Conservation (phyloP, 2,888 invertebrate genomes). For the Dione juno region DNA sequence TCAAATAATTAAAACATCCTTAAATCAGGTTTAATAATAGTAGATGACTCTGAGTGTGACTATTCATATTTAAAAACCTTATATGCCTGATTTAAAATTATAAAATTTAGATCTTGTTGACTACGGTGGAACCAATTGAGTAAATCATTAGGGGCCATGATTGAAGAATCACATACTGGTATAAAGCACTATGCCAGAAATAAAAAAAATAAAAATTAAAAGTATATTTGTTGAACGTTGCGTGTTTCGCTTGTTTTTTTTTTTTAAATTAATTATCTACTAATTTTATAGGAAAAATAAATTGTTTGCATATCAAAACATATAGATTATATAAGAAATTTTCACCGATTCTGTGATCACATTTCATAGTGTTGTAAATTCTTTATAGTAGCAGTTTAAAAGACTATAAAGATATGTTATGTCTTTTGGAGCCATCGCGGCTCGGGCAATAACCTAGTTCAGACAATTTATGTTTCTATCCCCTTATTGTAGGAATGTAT, state of each 20-base stretch:
- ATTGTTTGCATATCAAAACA: too few species aligned
- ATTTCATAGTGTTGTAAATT: conserved; percentile 36
- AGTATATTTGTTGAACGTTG: too few species aligned
- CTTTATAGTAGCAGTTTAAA: conserved; percentile 29
- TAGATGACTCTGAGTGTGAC: neutral
- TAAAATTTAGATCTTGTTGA: too few species aligned
- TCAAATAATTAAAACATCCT: neutral
- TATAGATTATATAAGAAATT: neutral
- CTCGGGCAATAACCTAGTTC: conserved; percentile 35
- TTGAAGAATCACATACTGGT: too few species aligned
- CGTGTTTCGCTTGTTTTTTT: too few species aligned
- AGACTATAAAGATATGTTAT: conserved; percentile 33
- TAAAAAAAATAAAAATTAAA: too few species aligned
- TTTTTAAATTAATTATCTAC: too few species aligned
- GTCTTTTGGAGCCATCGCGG: conserved; percentile 32
- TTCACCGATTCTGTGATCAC: neutral
- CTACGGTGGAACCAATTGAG: too few species aligned
- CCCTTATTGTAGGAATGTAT: conserved; percentile 12
- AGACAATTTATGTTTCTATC: conserved; percentile 27
- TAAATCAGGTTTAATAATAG: neutral
- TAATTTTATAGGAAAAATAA: too few species aligned
- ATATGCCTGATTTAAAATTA: too few species aligned
- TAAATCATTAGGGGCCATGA: too few species aligned
- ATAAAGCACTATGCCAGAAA: too few species aligned
- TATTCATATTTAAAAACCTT: neutral